Conservation (phyloP, 2,797 vertebrate genomes). For the Oreochromis grahami region DNA sequence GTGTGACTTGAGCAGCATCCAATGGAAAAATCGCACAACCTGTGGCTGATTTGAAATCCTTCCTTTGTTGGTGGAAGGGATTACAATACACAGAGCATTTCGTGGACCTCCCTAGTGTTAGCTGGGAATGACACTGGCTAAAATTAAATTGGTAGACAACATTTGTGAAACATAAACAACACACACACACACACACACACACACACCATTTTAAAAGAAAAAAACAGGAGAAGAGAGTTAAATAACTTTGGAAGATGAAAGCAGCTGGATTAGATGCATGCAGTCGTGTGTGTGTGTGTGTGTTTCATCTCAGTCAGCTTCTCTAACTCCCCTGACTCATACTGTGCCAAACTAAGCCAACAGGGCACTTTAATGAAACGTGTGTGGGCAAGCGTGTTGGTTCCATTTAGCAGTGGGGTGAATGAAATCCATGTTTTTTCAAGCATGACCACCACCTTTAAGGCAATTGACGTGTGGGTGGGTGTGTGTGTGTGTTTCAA, state of each 20-base stretch:
- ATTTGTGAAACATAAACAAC: neutral
- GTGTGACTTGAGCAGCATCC: conserved; percentile 33
- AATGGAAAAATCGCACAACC: conserved; percentile 16
- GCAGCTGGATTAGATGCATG: too few relatives aligned
- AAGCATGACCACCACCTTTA: conserved; percentile 65
- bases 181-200: neutral
- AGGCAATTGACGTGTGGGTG: conserved; percentile 38
- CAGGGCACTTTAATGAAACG: conserved; percentile 50
- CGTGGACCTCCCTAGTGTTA: neutral
- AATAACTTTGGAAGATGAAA: too few relatives aligned
- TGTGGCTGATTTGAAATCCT: conserved; percentile 16
- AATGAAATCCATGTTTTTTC: conserved; percentile 55
- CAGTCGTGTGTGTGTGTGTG: too few relatives aligned
- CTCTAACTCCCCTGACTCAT: conserved; percentile 35
- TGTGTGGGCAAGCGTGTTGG: conserved; percentile 53
- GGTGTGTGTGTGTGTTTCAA: conserved; percentile 5
- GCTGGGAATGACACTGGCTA: neutral
- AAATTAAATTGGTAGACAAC: neutral
- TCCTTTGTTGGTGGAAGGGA: conserved; percentile 34
- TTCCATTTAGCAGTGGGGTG: conserved; percentile 54
- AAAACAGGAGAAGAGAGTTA: too few relatives aligned
- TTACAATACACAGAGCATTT: neutral
- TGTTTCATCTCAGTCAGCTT: conserved; percentile 23
- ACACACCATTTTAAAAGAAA: too few relatives aligned
- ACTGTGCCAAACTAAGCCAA: conserved; percentile 38